Evolutionary conservation across 2,797 vertebrate genomes (phyloP).

Genomic region (Rhynchonycteris naso): DNA sequence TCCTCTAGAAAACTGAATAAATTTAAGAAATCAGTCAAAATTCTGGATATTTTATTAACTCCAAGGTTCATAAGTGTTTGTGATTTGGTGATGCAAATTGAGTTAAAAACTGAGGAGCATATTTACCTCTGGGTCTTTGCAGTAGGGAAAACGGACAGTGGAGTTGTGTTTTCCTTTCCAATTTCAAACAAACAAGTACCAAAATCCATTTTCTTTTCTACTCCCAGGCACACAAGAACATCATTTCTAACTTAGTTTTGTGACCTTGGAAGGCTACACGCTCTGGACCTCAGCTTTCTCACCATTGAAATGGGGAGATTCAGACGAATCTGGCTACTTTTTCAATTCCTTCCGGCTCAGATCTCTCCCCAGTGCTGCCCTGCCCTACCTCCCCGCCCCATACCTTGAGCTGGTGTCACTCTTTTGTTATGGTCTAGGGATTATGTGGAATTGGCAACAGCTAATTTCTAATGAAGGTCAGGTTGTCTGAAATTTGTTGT

Average conservation of each 20-base stretch:
- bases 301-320: conserved; percentile 9
- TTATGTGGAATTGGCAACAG: conserved; percentile 27
- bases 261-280: background rate
- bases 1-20: conserved; percentile 28
- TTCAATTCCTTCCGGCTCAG: background rate
- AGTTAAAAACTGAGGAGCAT: background rate
- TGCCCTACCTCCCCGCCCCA: background rate
- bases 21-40: conserved; percentile 14
- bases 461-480: conserved; percentile 8
- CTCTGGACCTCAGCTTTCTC: background rate
- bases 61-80: background rate
- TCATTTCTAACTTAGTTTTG: conserved; percentile 51
- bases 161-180: background rate
- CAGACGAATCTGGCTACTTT: background rate
- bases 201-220: background rate
- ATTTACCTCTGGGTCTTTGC: background rate
- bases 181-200: background rate
- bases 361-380: background rate
- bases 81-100: conserved; percentile 26
- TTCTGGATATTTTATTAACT: conserved; percentile 20
- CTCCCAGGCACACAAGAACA: background rate
- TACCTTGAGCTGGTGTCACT: background rate
- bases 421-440: background rate
- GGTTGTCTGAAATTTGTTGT: conserved; percentile 13
- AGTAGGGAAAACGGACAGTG: background rate